Evolutionary conservation across 1,140 invertebrate genomes (phyloP).

Genomic region (Aphis gossypii): DNA sequence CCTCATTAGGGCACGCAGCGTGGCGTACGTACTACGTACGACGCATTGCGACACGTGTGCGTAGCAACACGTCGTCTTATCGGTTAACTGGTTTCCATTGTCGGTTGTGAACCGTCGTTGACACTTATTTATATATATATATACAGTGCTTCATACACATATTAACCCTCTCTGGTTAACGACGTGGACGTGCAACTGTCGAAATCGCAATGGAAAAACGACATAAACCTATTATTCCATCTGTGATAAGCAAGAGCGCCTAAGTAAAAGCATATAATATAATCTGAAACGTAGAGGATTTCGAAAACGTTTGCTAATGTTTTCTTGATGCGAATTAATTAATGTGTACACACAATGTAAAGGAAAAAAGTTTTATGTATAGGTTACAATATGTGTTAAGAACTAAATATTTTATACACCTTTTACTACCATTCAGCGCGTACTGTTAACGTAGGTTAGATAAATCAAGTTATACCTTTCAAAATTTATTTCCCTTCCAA

Average conservation of each 20-base stretch:
- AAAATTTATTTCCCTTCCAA: neutral
- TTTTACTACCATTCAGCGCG: no score
- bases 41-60: constrained; percentile 47
- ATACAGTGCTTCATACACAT: neutral
- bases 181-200: neutral
- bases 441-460: neutral
- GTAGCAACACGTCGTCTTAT: constrained; percentile 19
- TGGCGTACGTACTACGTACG: neutral
- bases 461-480: neutral
- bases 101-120: constrained; percentile 26
- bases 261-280: neutral
- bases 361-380: neutral
- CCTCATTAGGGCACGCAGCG: constrained; percentile 44
- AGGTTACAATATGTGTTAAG: neutral
- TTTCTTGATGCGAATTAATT: neutral
- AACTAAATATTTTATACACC: neutral
- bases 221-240: neutral
- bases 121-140: neutral
- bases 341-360: neutral
- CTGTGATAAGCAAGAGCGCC: neutral
- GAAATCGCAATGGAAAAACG: neutral
- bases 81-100: constrained; percentile 55
- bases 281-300: neutral
- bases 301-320: neutral
- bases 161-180: constrained; percentile 12